A percentile compares a stretch with the other conserved stretches of the same genome.
These are phyloP conservation scores for Pantherophis alleghaniensis DNA, from an alignment of 2,797 vertebrate genomes.

Conservation along the genomic window DNA sequence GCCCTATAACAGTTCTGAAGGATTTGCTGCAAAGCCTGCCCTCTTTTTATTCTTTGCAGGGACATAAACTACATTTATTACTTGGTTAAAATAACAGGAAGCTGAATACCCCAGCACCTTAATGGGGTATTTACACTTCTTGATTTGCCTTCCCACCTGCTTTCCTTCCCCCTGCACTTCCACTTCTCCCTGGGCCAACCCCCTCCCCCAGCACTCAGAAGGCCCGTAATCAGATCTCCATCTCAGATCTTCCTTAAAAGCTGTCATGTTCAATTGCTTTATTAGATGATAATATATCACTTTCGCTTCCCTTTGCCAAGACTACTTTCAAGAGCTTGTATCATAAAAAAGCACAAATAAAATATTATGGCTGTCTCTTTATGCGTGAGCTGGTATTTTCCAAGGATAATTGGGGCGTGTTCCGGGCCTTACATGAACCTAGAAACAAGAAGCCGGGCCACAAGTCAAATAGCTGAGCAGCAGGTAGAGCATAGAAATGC, in stretches of 20 bases:
- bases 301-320: slow-evolving; percentile 29
- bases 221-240: slow-evolving; percentile 19
- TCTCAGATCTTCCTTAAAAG: slow-evolving; percentile 39
- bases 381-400: slow-evolving; percentile 4
- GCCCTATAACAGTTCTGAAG: slow-evolving; percentile 25
- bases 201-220: slow-evolving; percentile 4
- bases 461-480: slow-evolving; percentile 8
- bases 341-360: slow-evolving; percentile 37
- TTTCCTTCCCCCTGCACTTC: neutral
- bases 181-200: neutral
- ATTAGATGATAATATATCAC: slow-evolving; percentile 44
- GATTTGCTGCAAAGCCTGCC: slow-evolving; percentile 27
- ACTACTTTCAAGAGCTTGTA: slow-evolving; percentile 39
- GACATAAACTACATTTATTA: slow-evolving; percentile 38
- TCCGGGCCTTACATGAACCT: slow-evolving; percentile 30
- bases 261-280: slow-evolving; percentile 46
- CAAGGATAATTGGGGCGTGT: slow-evolving; percentile 36
- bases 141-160: slow-evolving; percentile 20
- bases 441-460: neutral
- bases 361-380: slow-evolving; percentile 17
- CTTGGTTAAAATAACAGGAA: slow-evolving; percentile 40
- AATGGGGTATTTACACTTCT: slow-evolving; percentile 19
- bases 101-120: slow-evolving; percentile 15
- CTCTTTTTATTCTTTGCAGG: slow-evolving; percentile 31
- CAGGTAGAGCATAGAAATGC: neutral